Conservation (phyloP, 2,113 vertebrate species). For the Pungitius pungitius region DNA sequence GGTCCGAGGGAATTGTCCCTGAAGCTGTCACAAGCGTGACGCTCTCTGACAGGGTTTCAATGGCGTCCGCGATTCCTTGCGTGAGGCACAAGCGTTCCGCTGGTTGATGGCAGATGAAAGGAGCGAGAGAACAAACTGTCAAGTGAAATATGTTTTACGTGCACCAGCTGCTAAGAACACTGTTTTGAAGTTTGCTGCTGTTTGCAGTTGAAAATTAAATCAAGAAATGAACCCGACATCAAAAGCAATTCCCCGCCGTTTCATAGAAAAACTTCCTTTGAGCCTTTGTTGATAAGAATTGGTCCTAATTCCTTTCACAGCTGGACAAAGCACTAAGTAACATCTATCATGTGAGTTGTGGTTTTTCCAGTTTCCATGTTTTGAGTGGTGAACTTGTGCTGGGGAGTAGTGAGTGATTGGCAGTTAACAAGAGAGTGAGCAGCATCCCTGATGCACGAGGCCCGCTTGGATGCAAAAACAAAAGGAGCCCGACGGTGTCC, state of each 20-base stretch:
- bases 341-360: not conserved
- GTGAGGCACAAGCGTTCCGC: too few relatives aligned
- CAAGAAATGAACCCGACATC: not conserved
- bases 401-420: conserved; percentile 1
- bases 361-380: conserved; percentile 8
- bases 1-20: not conserved
- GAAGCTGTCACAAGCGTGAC: not conserved
- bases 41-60: not conserved
- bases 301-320: not conserved
- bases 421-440: not conserved
- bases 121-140: not conserved
- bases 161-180: not conserved
- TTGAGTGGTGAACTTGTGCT: conserved; percentile 13
- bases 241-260: not conserved
- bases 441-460: conserved; percentile 25
- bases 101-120: not conserved
- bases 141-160: not conserved
- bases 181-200: not conserved
- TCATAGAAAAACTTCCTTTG: not conserved
- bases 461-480: conserved; percentile 25
- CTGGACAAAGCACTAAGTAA: not conserved
- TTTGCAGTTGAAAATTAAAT: not conserved
- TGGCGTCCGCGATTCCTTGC: not conserved
- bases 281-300: not conserved
- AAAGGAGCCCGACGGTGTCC: conserved; percentile 21